Percentiles rank a stretch among this genome's conserved stretches.
phyloP scores from a whole-genome alignment of 2,888 invertebrate species.

The Cephalotes varians region DNA sequence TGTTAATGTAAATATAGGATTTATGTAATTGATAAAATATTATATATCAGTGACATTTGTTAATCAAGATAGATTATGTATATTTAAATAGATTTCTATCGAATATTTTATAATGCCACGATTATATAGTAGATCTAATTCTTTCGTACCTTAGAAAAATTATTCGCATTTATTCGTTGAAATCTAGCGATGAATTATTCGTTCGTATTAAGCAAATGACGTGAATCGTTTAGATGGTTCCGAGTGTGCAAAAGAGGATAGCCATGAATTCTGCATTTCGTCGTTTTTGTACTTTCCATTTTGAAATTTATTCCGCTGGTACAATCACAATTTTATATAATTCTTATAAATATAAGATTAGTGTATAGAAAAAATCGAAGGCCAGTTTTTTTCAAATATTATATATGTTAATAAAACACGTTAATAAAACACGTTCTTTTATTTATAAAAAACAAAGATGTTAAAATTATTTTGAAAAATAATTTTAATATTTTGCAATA shows the following conservation, averaged over 20 bases:
- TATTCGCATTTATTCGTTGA: conserved; percentile 18
- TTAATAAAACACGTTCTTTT: conserved; percentile 3
- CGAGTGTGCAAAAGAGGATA: conserved; percentile 1
- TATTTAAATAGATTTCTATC: background rate
- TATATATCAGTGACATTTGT: background rate
- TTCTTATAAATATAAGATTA: conserved; percentile 27
- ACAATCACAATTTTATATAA: too few species aligned
- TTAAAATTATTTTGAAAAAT: background rate
- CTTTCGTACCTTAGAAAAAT: background rate
- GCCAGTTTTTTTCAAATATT: background rate
- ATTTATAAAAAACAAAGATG: background rate
- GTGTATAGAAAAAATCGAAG: background rate
- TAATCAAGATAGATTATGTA: background rate
- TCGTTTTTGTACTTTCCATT: conserved; percentile 18
- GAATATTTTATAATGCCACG: background rate
- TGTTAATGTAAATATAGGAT: background rate
- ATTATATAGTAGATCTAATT: background rate
- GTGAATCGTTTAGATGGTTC: conserved; percentile 21
- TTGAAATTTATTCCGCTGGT: conserved; percentile 3
- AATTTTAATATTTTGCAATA: background rate
- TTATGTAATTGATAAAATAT: background rate
- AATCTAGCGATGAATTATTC: conserved; percentile 33
- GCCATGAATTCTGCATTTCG: conserved; percentile 32
- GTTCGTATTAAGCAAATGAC: conserved; percentile 27
- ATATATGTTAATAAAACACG: background rate